These are phyloP conservation scores for Drosophila nikananu DNA, from an alignment of 1,140 invertebrate genomes.

Conservation along the genomic window DNA sequence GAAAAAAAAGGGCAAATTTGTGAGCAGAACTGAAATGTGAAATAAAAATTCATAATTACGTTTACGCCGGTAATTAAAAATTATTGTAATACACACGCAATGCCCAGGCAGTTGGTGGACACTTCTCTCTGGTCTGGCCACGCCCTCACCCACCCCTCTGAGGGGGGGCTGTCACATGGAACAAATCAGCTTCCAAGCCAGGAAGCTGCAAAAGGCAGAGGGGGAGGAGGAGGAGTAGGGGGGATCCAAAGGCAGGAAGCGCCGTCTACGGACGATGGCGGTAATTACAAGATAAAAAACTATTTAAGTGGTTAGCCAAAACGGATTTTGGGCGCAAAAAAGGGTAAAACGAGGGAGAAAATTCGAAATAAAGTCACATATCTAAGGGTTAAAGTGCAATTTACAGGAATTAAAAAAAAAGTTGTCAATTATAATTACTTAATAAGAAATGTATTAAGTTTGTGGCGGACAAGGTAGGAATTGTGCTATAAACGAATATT, in stretches of 20 bases:
- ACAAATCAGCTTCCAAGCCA: slow-evolving; percentile 62
- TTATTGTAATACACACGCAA: slow-evolving; percentile 85
- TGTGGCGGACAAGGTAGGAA: not conserved
- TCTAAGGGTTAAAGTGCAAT: not conserved
- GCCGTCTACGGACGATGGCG: slow-evolving; percentile 68
- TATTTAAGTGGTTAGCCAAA: slow-evolving; percentile 72
- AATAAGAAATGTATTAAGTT: not conserved
- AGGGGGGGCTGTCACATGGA: slow-evolving; percentile 21
- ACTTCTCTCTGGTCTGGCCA: slow-evolving; percentile 40
- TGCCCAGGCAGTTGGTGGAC: slow-evolving; percentile 60
- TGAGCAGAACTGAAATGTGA: slow-evolving; percentile 48
- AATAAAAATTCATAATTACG: slow-evolving; percentile 85
- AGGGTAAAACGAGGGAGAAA: no score
- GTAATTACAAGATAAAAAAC: slow-evolving; percentile 83
- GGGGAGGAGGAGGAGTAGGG: not conserved
- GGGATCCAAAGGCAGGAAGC: slow-evolving; percentile 30
- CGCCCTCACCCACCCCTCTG: slow-evolving; percentile 14
- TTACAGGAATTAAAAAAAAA: not conserved
- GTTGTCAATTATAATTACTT: not conserved
- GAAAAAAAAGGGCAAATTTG: slow-evolving; percentile 16
- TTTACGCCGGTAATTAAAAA: slow-evolving; percentile 85
- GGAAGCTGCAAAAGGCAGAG: slow-evolving; percentile 26
- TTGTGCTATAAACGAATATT: no score
- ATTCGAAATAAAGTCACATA: slow-evolving; percentile 1
- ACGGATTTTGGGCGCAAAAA: slow-evolving; percentile 11